Evolutionary conservation across 2,113 vertebrate genomes (phyloP), one percentile per base, ranked within the genome.

Genomic region (Callipepla squamata): DNA sequence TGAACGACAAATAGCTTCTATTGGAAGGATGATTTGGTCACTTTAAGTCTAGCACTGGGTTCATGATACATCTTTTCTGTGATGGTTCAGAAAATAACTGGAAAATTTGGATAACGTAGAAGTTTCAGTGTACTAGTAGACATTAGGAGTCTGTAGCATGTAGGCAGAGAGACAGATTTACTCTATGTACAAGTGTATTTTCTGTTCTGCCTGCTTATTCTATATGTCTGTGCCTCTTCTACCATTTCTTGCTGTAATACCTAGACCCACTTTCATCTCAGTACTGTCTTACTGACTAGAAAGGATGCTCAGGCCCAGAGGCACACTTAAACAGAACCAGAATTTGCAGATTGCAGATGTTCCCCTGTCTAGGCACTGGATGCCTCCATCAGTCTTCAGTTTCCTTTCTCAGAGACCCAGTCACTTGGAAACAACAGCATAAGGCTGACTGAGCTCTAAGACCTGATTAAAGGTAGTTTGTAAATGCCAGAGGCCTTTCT

Each of bases 361-460:
- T 81, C 18, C 48, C 25, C 55, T 58, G 25, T 73, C n/a, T 13
- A 67, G 38, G 32, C 73, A n/a, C 32, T 70, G 68, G 66, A 76
- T 51, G 30, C 25, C 36, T 80, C 28, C 34, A 6, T 62, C 1
- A 3, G 14, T 48, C 13, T 84, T 4, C 26, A 17, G 8, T 83
- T 85, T 45, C 0, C 1, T 73, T n/a, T 61, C 21, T 69, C 50
- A 44, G 44, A 58, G 26, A 13, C 74, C 84, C 38, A 58, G 53
- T 45, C 3, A 1, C 34, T n/a, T 4, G 0, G 67, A 74, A 84
- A 51, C 0, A 0, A 28, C 65, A 84, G 26, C 28, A 20, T 66
- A 70, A 69, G 38, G 42, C 50, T 80, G 58, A 28, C 63, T 62
- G 34, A 69, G 55, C 45, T 58, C 67, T 53, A 53, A 45, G 62